These are phyloP conservation scores for Cordilura impudica DNA, from an alignment of 2,888 invertebrate species.

Conservation along the genomic window DNA sequence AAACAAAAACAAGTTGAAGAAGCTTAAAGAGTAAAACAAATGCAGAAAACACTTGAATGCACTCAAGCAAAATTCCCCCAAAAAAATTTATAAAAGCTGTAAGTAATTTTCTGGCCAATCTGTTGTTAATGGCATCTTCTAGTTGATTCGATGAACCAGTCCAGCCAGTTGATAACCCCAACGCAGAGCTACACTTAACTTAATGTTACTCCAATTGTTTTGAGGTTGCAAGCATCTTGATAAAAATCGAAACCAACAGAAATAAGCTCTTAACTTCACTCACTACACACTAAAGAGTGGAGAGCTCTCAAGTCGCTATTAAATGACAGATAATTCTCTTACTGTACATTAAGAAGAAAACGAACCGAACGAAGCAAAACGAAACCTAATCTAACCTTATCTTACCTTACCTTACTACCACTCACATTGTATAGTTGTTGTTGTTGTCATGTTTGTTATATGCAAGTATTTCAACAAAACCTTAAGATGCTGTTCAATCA, in stretches of 20 bases:
- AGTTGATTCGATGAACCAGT: slow-evolving; percentile 48
- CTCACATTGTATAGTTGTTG: background rate
- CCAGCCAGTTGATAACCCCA: slow-evolving; percentile 21
- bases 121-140: slow-evolving; percentile 31
- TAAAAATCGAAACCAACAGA: no score
- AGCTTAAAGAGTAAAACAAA: background rate
- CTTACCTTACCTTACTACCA: background rate
- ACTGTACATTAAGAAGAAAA: background rate
- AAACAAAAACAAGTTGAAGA: background rate
- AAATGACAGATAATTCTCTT: background rate
- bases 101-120: background rate
- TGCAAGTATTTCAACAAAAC: slow-evolving; percentile 10
- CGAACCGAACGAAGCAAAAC: background rate
- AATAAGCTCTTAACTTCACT: background rate
- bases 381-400: background rate
- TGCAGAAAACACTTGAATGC: background rate
- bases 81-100: background rate
- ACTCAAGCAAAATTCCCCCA: slow-evolving; percentile 2
- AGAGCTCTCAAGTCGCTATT: background rate
- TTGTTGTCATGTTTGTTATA: slow-evolving; percentile 13
- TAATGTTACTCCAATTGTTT: slow-evolving; percentile 31
- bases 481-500: slow-evolving; percentile 46
- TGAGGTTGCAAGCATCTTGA: background rate
- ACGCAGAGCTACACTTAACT: background rate
- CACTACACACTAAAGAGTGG: background rate